Base-by-base conservation (phyloP, 2,888 invertebrate genomes). In the Andrena trimmerana region DNA sequence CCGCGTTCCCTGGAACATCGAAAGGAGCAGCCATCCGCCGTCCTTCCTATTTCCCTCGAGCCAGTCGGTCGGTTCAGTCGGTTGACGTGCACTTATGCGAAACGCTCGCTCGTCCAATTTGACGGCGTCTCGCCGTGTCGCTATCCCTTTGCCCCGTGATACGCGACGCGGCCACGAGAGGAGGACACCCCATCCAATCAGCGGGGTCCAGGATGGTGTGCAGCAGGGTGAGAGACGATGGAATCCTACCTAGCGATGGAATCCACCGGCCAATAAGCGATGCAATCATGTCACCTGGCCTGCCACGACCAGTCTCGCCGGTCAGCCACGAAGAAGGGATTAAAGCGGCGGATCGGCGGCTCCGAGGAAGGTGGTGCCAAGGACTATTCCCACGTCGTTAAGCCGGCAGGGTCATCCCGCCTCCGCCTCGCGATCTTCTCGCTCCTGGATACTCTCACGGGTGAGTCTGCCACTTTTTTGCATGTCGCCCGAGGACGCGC, bases 321-420 rank as follows among this genome's bases (percentile, higher is more conserved):
- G 27, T 36, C 8, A 29, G 42, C 24, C 24, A 65, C 50, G 50
- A 68, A 48, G 75, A 67, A 77, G 69, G 74, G 60, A 72, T 65
- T 52, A 24, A 75, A 69, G 68, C 57, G 33, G 62, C 52, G 80
- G 67, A 78, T 63, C 67, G 42, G 13, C 24, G 57, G 63, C 31
- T 59, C 31, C 50, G 72, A 65, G 66, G 76, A 78, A 85, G 80
- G 74, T 73, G 86, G 65, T 78, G 69, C 79, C 77, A 67, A 70
- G 76, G 83, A 67, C 73, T 85, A 82, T 90, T 89, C 90, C 89
- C 89, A 85, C 86, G 89, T 88, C 86, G 89, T 90, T 90, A 80
- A 74, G 42, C 78, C 88, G 77, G 77, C 84, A 85, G 65, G 74
- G 70, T 80, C 70, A 70, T 77, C 75, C 77, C 78, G 84, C 76